Conservation (phyloP, 2,113 vertebrate genomes). For the Hemibagrus wyckioides region DNA sequence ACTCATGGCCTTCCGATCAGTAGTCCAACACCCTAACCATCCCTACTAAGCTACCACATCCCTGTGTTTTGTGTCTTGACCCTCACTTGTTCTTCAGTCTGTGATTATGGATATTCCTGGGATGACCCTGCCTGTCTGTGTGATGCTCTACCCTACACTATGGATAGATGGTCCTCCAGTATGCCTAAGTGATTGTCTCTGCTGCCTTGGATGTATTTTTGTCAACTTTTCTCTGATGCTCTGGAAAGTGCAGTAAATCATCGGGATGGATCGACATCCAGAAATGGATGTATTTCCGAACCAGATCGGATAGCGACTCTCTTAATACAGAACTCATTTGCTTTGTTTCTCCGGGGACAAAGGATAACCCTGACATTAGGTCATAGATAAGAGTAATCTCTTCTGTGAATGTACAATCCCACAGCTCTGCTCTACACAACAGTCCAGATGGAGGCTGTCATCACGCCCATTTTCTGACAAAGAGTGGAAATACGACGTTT, state of each 20-base stretch:
- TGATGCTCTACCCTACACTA: not conserved
- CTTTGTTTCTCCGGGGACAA: not conserved
- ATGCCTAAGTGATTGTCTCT: not conserved
- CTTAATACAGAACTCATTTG: not conserved
- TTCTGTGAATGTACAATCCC: not conserved
- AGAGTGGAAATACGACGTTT: not conserved
- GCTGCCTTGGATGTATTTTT: slow-evolving; percentile 1
- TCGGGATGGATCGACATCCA: not conserved
- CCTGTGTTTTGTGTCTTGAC: not conserved
- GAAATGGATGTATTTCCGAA: not conserved
- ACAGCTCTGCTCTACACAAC: not conserved
- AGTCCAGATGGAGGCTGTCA: slow-evolving; percentile 26
- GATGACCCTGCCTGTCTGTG: not conserved
- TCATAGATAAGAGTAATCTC: not conserved
- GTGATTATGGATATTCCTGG: not conserved
- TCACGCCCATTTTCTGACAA: slow-evolving; percentile 2
- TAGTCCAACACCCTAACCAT: no score
- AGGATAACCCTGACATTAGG: not conserved
- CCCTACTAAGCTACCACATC: no score
- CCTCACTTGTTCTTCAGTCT: not conserved
- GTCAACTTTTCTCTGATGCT: not conserved
- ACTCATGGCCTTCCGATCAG: no score
- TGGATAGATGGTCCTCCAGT: not conserved
- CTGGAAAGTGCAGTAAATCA: not conserved
- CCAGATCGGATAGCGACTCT: not conserved